phyloP scores from a whole-genome alignment of 1,140 invertebrate species.

The Lerema accius region DNA sequence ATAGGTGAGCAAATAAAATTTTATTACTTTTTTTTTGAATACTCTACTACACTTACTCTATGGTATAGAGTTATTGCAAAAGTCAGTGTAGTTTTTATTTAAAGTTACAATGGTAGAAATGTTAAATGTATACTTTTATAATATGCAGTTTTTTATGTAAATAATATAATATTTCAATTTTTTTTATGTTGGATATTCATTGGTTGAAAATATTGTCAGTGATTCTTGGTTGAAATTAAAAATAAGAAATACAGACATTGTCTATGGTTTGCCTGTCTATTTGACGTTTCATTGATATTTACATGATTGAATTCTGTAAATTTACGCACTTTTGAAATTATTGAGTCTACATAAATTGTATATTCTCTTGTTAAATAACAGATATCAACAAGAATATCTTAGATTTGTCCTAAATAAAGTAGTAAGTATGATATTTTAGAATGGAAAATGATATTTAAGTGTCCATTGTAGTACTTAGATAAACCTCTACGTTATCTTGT shows the following conservation, averaged over 20 bases:
- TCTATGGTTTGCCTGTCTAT: constrained; percentile 30
- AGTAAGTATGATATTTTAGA: constrained; percentile 1
- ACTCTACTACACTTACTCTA: too few relatives aligned
- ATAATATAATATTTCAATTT: too few relatives aligned
- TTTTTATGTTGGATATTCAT: too few relatives aligned
- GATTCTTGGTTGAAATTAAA: too few relatives aligned
- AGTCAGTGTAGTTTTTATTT: too few relatives aligned
- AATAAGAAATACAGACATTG: neutral
- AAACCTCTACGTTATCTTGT: constrained; percentile 30
- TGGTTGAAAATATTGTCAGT: too few relatives aligned
- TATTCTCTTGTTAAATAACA: constrained; percentile 1
- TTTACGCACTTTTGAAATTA: constrained; percentile 36
- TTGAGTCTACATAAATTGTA: constrained; percentile 11
- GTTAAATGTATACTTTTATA: too few relatives aligned
- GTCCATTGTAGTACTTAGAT: constrained; percentile 11
- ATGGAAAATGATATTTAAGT: neutral
- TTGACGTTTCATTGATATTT: constrained; percentile 44
- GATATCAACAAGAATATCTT: constrained; percentile 15
- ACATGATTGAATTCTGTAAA: constrained; percentile 30
- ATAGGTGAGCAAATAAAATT: too few relatives aligned
- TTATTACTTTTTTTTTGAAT: too few relatives aligned
- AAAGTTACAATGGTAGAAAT: too few relatives aligned
- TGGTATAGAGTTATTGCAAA: too few relatives aligned
- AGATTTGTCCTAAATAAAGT: constrained; percentile 9
- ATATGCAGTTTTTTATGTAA: too few relatives aligned